Percentiles rank a stretch among this genome's conserved stretches.
These are phyloP conservation scores for Ephydatia muelleri DNA, from an alignment of 37 sponge, comb jelly and placozoan genomes.

Conservation along the genomic window DNA sequence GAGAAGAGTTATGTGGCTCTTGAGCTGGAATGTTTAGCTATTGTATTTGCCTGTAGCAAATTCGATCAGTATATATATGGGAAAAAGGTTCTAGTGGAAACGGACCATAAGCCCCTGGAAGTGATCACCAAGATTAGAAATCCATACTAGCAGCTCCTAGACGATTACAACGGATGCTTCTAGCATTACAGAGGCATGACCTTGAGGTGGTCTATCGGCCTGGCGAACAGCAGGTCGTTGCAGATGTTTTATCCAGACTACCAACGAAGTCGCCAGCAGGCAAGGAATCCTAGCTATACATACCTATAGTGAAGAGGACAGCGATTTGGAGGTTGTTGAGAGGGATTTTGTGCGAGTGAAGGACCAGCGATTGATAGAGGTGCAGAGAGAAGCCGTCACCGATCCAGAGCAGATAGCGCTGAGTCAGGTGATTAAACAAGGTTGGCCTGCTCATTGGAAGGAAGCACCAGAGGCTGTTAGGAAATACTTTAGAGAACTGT, in stretches of 20 bases:
- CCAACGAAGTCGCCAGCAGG: no score
- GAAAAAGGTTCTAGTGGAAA: conserved; percentile 24
- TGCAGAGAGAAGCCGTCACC: no score
- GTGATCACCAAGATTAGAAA: conserved; percentile 16
- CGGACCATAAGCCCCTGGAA: conserved; percentile 50
- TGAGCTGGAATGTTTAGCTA: conserved; percentile 20
- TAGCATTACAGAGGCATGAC: conserved; percentile 29
- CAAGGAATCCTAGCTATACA: no score
- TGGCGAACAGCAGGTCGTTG: conserved; percentile 9
- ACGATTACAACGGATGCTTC: conserved; percentile 38
- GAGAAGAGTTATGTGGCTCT: conserved; percentile 20
- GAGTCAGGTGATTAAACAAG: no score
- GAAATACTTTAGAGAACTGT: no score
- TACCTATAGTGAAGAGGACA: no score
- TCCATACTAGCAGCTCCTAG: conserved; percentile 29
- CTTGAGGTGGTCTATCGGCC: conserved; percentile 9
- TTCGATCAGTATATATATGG: conserved; percentile 42
- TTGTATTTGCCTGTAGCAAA: conserved; percentile 21
- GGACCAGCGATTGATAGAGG: no score
- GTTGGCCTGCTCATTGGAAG: no score
- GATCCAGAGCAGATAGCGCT: no score
- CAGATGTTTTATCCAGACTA: conserved; percentile 4
- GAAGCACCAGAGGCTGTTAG: no score
- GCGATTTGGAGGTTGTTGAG: no score
- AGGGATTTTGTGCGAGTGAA: no score